Conservation (phyloP, 2,113 vertebrate species). For the Silurus glanis region DNA sequence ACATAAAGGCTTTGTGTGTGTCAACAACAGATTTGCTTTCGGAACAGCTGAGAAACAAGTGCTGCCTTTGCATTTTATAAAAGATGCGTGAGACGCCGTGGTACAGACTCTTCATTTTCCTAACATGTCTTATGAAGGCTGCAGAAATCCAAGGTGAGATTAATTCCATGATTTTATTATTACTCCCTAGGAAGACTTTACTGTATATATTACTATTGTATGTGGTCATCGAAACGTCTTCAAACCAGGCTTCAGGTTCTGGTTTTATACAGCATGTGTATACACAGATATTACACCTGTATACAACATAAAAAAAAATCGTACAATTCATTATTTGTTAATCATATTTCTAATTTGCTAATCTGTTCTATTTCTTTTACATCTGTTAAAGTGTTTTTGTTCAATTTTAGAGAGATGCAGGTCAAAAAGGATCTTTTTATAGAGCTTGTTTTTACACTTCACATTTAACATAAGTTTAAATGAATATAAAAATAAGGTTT, state of each 20-base stretch:
- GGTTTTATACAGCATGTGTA: not conserved
- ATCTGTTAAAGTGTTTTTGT: no score
- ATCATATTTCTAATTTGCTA: no score
- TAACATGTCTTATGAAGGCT: not conserved
- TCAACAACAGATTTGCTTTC: not conserved
- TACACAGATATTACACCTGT: not conserved
- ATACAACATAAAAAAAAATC: not conserved
- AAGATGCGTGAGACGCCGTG: not conserved
- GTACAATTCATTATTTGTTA: not conserved
- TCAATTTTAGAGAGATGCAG: no score
- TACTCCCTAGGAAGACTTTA: no score
- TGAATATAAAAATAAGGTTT: no score
- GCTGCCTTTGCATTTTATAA: no score
- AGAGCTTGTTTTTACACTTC: no score
- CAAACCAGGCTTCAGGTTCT: not conserved
- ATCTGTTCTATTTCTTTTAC: no score
- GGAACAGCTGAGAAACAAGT: not conserved
- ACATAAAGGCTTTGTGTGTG: not conserved
- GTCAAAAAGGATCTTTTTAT: no score
- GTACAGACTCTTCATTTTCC: not conserved
- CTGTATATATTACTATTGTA: no score
- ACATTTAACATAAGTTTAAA: no score
- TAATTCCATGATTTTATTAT: no score
- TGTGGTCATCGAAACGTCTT: not conserved
- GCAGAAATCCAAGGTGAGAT: not conserved